Percentiles rank a stretch among this genome's conserved stretches.
Conservation (phyloP, 2,888 invertebrate species). For the Pemphredon lugubris region DNA sequence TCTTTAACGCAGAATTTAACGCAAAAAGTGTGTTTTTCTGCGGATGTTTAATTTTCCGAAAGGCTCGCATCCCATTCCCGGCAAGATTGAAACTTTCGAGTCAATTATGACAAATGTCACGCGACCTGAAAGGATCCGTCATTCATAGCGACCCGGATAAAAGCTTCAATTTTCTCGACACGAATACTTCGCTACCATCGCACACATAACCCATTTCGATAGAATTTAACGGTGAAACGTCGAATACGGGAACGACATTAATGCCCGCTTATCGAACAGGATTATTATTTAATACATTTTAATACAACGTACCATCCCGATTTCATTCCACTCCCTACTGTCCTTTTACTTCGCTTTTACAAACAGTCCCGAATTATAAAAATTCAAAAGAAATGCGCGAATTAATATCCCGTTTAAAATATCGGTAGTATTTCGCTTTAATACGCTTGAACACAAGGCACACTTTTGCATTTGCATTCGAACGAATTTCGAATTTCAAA, state of each 20-base stretch:
- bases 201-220: neutral
- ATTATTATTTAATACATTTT: slow-evolving; percentile 4
- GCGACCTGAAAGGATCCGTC: slow-evolving; percentile 3
- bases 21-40: no score
- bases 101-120: slow-evolving; percentile 10
- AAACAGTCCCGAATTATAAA: neutral
- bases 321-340: neutral
- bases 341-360: no score
- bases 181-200: neutral
- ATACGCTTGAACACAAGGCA: no score
- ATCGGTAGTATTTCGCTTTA: no score
- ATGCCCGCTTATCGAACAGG: neutral
- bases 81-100: neutral
- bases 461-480: no score
- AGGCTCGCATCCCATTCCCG: neutral
- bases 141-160: neutral
- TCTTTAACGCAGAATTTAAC: neutral
- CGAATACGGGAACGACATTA: neutral
- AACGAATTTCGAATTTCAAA: no score
- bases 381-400: neutral
- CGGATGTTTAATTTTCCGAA: neutral
- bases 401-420: no score
- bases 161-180: slow-evolving; percentile 8
- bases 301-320: no score
- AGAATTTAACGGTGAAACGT: neutral